These are phyloP conservation scores for Phataginus tetradactyla DNA, from an alignment of 2,797 vertebrate genomes.

Conservation along the genomic window DNA sequence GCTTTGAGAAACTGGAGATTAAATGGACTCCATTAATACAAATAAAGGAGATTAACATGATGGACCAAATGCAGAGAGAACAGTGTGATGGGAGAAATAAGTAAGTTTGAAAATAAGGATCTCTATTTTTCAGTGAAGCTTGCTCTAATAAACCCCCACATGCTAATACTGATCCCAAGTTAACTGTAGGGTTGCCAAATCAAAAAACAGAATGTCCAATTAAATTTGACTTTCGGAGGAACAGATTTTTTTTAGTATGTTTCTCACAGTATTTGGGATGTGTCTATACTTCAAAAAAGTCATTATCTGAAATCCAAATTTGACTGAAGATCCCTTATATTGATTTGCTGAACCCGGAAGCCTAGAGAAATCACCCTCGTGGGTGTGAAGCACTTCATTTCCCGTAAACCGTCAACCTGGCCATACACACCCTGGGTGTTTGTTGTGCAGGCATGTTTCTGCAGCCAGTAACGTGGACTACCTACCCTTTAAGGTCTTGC, in stretches of 20 bases:
- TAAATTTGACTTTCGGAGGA: background rate
- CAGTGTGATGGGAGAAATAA: rapidly evolving
- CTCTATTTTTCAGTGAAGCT: background rate
- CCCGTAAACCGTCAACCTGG: background rate
- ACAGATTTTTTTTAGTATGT: background rate
- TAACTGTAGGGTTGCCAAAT: background rate
- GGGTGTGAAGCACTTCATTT: background rate
- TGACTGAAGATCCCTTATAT: background rate
- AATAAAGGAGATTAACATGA: background rate
- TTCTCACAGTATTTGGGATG: background rate
- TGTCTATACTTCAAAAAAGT: background rate
- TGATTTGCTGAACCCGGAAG: background rate
- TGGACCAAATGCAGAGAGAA: background rate
- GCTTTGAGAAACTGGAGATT: background rate
- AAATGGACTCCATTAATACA: too few species aligned
- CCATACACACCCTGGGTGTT: too few species aligned
- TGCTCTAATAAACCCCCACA: rapidly evolving
- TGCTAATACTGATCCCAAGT: background rate
- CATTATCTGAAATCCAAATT: background rate
- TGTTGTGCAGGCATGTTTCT: background rate
- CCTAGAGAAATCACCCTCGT: background rate
- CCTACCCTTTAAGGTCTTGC: background rate
- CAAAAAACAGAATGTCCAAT: background rate
- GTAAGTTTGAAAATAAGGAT: background rate
- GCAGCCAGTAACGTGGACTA: background rate